Evolutionary conservation across 2,113 vertebrate genomes (phyloP), one percentile per base, ranked within the genome.

Genomic region (Aspiorhynchus laticeps): DNA sequence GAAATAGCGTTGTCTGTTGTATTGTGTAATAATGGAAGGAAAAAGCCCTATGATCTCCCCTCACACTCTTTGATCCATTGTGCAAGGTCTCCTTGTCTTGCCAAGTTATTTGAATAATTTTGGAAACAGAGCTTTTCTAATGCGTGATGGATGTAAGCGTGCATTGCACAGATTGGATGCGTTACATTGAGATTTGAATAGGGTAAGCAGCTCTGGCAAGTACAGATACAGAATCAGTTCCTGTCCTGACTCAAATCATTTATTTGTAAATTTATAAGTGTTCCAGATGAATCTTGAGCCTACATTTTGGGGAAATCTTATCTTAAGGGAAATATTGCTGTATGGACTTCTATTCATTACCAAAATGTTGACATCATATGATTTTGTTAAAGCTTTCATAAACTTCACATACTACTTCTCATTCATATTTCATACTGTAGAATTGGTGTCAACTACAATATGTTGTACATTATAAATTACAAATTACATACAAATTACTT

Each of bases 21-120:
- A 82, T 67, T 33, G 61, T 28, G 17, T 67, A 46, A 82, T 48
- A 82, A 69, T 31, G 43, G 26, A 43, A 65, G 53, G 8, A 38
- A 17, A 26, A 59, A 65, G n/a, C 0, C 2, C 80, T 19, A 61
- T 81, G 79, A 63, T 61, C 56, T 43, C 36, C 28, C 19, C 17
- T 28, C 5, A 3, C 12, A 67, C 15, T 12, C 80, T 82, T 67
- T 82, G 80, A 82, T 82, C 59, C 63, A 28, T 17, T 48, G 15
- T 31, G 41, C 41, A 28, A 31, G 14, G 38, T 33, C 26, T 69
- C 5, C 41, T 67, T 82, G 41, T 82, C 41, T 82, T 12, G 2
- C 61, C 26, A 63, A 82, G n/a, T 48, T 21, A 48, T 82, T 69
- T 82, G 2, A 67, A 82, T 82, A 21, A 82, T 67, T 82, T 31